A percentile compares a stretch with the other conserved stretches of the same genome.
Conservation (phyloP, 2,797 vertebrate genomes). For the Rhinatrema bivittatum region DNA sequence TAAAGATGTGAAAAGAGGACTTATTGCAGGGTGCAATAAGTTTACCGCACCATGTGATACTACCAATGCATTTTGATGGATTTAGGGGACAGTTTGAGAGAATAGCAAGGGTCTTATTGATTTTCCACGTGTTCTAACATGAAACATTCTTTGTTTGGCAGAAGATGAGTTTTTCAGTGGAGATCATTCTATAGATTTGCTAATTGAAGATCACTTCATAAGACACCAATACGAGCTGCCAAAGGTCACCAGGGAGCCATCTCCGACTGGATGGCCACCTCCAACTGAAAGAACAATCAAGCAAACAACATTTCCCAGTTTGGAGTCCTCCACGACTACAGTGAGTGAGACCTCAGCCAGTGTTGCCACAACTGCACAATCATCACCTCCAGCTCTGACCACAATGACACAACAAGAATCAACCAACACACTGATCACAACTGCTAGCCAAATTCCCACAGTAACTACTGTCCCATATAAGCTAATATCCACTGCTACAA, state of each 20-base stretch:
- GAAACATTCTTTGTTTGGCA: slow-evolving; percentile 56
- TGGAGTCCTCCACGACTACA: neutral
- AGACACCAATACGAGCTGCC: slow-evolving; percentile 47
- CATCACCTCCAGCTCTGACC: neutral
- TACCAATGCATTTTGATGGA: too few species aligned
- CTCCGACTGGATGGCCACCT: slow-evolving; percentile 23
- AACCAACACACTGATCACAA: fast-evolving
- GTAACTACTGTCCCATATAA: neutral
- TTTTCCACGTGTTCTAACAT: too few species aligned
- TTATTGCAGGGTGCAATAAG: too few species aligned
- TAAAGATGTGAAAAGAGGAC: too few species aligned
- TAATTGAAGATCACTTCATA: slow-evolving; percentile 85
- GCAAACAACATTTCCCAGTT: neutral
- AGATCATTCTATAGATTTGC: slow-evolving; percentile 65
- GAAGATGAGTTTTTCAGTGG: slow-evolving; percentile 84
- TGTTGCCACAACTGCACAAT: neutral
- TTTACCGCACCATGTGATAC: too few species aligned
- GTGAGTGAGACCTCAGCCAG: neutral
- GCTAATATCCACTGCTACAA: neutral
- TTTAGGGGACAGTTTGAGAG: neutral
- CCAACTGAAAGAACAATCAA: neutral
- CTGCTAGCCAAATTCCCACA: too few species aligned
- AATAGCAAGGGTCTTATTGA: neutral
- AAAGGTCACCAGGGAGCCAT: slow-evolving; percentile 24
- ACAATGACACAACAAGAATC: neutral